These are phyloP conservation scores for Penaeus monodon DNA, from an alignment of 2,888 invertebrate genomes.

Conservation along the genomic window DNA sequence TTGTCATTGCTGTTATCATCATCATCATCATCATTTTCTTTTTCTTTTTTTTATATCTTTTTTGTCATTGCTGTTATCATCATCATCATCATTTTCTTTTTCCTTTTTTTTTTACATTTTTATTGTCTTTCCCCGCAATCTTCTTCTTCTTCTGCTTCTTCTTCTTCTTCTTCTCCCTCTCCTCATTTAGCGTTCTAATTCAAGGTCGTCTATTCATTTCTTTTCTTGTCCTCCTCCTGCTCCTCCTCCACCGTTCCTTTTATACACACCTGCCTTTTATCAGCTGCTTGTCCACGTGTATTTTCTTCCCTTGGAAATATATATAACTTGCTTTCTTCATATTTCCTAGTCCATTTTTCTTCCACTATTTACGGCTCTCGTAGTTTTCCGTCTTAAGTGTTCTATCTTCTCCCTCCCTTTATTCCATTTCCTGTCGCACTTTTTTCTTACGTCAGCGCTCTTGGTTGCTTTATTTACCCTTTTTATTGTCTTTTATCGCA, in stretches of 20 bases:
- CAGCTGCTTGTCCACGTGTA: not conserved
- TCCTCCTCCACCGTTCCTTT: not conserved
- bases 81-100: too few relatives aligned
- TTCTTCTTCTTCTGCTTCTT: not conserved
- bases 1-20: too few relatives aligned
- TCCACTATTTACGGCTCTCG: not conserved
- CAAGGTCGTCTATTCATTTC: too few relatives aligned
- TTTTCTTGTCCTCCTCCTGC: not conserved
- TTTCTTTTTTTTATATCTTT: too few relatives aligned
- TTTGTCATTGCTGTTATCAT: too few relatives aligned
- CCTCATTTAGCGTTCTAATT: not conserved
- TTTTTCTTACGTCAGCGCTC: not conserved
- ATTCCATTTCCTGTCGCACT: too few relatives aligned
- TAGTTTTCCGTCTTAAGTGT: too few relatives aligned
- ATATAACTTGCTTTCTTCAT: not conserved
- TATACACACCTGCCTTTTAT: not conserved
- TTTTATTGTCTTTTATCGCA: not conserved
- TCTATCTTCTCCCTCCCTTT: too few relatives aligned
- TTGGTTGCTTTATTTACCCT: not conserved
- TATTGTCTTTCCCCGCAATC: too few relatives aligned
- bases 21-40: too few relatives aligned
- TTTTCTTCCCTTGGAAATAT: not conserved
- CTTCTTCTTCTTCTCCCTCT: not conserved
- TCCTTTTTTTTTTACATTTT: not conserved
- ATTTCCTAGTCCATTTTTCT: not conserved